A percentile compares a stretch with the other conserved stretches of the same genome.
Evolutionary conservation across 2,113 vertebrate species (phyloP).

Genomic region (Mesoclemmys tuberculata): DNA sequence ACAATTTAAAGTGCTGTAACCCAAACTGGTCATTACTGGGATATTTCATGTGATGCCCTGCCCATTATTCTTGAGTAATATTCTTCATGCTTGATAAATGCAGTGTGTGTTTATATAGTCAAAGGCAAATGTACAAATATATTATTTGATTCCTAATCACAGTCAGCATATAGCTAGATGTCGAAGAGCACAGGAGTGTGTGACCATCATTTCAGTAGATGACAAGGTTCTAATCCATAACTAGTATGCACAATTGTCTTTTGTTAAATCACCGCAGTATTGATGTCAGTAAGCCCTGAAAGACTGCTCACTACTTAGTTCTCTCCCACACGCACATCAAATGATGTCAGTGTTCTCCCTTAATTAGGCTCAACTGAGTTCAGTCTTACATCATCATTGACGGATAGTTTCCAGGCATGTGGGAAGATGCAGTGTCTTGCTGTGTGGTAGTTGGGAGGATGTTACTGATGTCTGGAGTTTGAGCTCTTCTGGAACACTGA

Average conservation of each 20-base stretch:
- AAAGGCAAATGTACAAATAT: neutral
- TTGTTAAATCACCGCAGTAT: slow-evolving; percentile 25
- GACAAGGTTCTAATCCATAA: neutral
- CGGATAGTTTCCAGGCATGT: neutral
- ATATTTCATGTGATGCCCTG: slow-evolving; percentile 36
- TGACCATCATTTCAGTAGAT: neutral
- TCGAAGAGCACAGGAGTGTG: neutral
- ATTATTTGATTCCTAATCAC: neutral
- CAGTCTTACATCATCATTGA: slow-evolving; percentile 22
- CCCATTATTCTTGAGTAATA: neutral
- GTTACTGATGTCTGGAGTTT: slow-evolving; percentile 25
- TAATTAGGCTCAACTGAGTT: neutral
- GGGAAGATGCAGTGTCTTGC: neutral
- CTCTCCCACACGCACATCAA: slow-evolving; percentile 26
- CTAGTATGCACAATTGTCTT: slow-evolving; percentile 4
- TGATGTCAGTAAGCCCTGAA: slow-evolving; percentile 9
- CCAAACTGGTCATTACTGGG: slow-evolving; percentile 20
- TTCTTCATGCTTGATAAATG: slow-evolving; percentile 1
- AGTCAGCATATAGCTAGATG: neutral
- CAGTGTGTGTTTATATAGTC: slow-evolving; percentile 1
- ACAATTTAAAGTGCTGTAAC: slow-evolving; percentile 28
- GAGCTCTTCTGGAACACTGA: slow-evolving; percentile 39
- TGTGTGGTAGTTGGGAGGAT: slow-evolving; percentile 29
- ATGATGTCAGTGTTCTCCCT: slow-evolving; percentile 45
- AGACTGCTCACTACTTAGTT: neutral